phyloP scores from a whole-genome alignment of 2,113 vertebrate species.

The Crotalus helleri region DNA sequence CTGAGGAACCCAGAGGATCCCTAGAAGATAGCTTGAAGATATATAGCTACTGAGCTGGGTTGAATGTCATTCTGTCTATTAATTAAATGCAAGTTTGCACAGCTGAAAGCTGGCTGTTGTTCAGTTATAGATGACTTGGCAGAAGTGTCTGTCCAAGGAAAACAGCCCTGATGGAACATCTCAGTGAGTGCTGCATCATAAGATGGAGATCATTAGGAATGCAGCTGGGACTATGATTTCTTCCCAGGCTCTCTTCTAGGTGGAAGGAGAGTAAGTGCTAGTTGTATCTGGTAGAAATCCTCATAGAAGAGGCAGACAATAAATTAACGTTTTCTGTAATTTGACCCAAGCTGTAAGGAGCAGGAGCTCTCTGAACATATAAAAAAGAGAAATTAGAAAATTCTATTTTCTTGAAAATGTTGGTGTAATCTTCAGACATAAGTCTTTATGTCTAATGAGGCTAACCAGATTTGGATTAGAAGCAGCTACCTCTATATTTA shows the following conservation, averaged over 20 bases:
- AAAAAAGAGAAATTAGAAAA: neutral
- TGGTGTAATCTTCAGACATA: neutral
- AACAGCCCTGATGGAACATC: neutral
- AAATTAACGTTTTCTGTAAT: neutral
- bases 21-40: neutral
- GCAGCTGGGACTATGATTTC: neutral
- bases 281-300: neutral
- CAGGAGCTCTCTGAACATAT: neutral
- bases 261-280: neutral
- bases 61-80: neutral
- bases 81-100: neutral
- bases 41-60: neutral
- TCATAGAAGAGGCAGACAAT: neutral
- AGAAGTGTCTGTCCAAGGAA: neutral
- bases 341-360: neutral
- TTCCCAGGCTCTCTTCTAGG: neutral
- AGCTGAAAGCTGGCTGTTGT: neutral
- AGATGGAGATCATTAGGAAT: neutral
- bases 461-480: neutral
- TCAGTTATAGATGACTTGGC: neutral
- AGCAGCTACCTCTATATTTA: neutral
- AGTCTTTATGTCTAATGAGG: neutral
- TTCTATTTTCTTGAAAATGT: neutral
- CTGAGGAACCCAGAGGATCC: neutral
- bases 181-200: neutral